Evolutionary conservation across 2,888 invertebrate genomes (phyloP), one percentile per base, ranked within the genome.

Genomic region (Idaea aversata): DNA sequence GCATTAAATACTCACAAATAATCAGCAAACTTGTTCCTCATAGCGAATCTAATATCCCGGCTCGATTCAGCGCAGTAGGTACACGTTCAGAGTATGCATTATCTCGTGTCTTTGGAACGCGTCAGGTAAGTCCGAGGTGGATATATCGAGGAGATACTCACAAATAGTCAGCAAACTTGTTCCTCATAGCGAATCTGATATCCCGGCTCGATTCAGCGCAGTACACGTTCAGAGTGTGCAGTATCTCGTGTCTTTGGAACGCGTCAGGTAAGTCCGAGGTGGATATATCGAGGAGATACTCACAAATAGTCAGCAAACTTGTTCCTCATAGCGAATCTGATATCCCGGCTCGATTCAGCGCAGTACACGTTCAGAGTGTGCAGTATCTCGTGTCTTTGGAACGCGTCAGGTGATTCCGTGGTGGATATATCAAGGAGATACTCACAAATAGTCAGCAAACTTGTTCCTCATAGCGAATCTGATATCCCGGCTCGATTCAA

Each of bases 251-350:
- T 7, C 75, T 73, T 66, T 90, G 90, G 1, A 67, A 68, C 0
- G 77, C 68, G 65, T 84, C 78, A n/a, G n/a, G n/a, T n/a, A n/a
- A n/a, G n/a, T n/a, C n/a, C n/a, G n/a, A n/a, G n/a, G n/a, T n/a
- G n/a, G n/a, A n/a, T n/a, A n/a, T n/a, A n/a, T n/a, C n/a, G n/a
- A n/a, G n/a, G n/a, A n/a, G n/a, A n/a, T n/a, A 80, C 90, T 88
- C 75, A 91, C 91, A 91, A 90, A 74, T 88, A 88, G 3, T 68
- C 70, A 15, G 78, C 81, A 67, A 88, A 77, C 38, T 77, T 76
- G 5, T 73, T 75, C 58, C 78, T 82, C 61, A 88, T 61, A 5
- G 78, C 79, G 62, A 82, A 77, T 74, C 90, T 76, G 13, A 84
- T 75, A 62, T 85, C 85, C n/a, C 86, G 75, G 62, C 80, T 82